A percentile compares a stretch with the other conserved stretches of the same genome.
Conservation (phyloP, 2,888 invertebrate species). For the Agrypnus murinus region DNA sequence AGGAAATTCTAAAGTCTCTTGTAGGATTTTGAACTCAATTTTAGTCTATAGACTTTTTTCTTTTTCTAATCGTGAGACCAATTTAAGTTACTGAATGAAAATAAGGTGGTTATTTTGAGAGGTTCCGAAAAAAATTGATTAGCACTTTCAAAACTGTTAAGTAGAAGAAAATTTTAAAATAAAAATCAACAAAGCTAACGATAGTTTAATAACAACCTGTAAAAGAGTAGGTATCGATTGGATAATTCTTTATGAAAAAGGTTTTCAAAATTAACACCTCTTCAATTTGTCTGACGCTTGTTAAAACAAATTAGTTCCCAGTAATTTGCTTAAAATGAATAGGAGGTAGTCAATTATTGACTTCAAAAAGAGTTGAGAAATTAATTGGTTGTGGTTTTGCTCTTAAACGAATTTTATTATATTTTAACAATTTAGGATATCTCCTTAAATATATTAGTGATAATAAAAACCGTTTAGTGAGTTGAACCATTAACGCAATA, state of each 20-base stretch:
- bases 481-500: too few relatives aligned
- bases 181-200: slow-evolving; percentile 2
- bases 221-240: too few relatives aligned
- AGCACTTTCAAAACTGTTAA: too few relatives aligned
- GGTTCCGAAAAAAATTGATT: too few relatives aligned
- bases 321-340: slow-evolving; percentile 21
- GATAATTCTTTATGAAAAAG: not conserved
- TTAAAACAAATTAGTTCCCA: slow-evolving; percentile 23
- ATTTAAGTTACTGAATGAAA: slow-evolving; percentile 25
- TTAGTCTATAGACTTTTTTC: not conserved
- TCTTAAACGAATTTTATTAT: too few relatives aligned
- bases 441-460: too few relatives aligned
- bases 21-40: slow-evolving; percentile 19
- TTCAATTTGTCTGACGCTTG: slow-evolving; percentile 27
- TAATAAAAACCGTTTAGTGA: too few relatives aligned
- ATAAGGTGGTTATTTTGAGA: too few relatives aligned
- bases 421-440: too few relatives aligned
- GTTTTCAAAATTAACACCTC: slow-evolving; percentile 37
- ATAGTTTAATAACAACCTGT: not conserved
- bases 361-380: not conserved
- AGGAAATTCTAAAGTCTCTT: slow-evolving; percentile 32
- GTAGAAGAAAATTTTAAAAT: too few relatives aligned
- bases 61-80: slow-evolving; percentile 31
- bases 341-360: slow-evolving; percentile 35
- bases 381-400: too few relatives aligned